Evolutionary conservation across 2,113 vertebrate species (phyloP).

Genomic region (Brachionichthys hirsutus): DNA sequence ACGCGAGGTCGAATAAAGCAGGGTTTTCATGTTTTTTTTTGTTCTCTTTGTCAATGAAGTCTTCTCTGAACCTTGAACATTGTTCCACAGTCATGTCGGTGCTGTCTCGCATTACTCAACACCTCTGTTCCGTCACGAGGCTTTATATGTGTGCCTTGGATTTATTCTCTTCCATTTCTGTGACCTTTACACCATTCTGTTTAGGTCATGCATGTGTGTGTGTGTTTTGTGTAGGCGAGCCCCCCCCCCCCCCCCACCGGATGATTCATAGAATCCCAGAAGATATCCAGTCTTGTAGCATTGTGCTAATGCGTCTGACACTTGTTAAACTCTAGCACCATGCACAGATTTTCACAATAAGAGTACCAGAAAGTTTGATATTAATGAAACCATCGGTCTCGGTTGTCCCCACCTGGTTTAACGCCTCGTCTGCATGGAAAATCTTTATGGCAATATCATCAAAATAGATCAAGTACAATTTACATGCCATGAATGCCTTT

Average conservation of each 20-base stretch:
- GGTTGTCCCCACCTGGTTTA: too few relatives aligned
- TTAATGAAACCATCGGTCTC: too few relatives aligned
- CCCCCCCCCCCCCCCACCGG: too few relatives aligned
- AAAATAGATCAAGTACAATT: too few relatives aligned
- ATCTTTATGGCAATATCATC: too few relatives aligned
- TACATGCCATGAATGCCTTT: too few relatives aligned
- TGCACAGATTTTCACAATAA: background rate
- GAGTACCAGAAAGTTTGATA: background rate
- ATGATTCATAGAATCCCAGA: too few relatives aligned
- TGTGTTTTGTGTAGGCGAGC: background rate
- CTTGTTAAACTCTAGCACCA: too few relatives aligned
- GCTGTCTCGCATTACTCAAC: background rate
- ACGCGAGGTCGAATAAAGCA: background rate
- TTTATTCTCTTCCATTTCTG: slow-evolving; percentile 43
- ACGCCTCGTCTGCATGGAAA: too few relatives aligned
- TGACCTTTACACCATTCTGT: slow-evolving; percentile 7
- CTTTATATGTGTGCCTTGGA: slow-evolving; percentile 47
- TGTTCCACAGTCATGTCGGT: background rate
- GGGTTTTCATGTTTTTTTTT: background rate
- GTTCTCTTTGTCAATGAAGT: slow-evolving; percentile 3
- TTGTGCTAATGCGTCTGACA: too few relatives aligned
- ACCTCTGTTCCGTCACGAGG: background rate
- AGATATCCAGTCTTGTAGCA: too few relatives aligned
- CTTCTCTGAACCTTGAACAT: background rate
- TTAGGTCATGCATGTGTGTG: background rate